These are phyloP conservation scores for Enteromius trimaculatus DNA, from an alignment of 2,797 vertebrate genomes.

Conservation along the genomic window DNA sequence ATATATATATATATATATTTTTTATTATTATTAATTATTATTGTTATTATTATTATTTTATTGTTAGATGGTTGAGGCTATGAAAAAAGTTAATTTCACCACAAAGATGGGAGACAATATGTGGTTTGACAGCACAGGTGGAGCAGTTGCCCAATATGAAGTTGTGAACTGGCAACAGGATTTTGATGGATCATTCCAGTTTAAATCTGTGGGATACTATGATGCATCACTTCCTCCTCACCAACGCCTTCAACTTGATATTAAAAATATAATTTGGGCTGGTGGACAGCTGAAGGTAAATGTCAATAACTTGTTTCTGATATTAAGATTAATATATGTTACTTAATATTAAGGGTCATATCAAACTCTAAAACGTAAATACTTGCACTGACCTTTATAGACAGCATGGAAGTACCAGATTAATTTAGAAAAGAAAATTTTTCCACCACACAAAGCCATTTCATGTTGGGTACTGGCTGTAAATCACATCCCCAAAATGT, in stretches of 20 bases:
- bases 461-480: too few species aligned
- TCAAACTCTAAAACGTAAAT: too few species aligned
- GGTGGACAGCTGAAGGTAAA: conserved; percentile 66
- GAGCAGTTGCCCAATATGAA: conserved; percentile 73
- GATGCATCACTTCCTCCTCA: conserved; percentile 71
- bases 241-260: conserved; percentile 54
- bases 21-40: too few species aligned
- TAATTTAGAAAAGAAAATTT: too few species aligned
- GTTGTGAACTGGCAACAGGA: conserved; percentile 79
- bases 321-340: too few species aligned
- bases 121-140: conserved; percentile 76
- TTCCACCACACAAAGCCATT: too few species aligned
- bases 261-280: conserved; percentile 70
- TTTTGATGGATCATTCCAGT: conserved; percentile 65
- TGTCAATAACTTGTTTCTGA: neutral
- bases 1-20: too few species aligned
- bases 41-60: too few species aligned
- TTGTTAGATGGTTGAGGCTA: conserved; percentile 69
- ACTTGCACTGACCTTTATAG: too few species aligned
- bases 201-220: conserved; percentile 76
- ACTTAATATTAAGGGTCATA: too few species aligned
- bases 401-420: too few species aligned
- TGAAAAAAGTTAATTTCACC: conserved; percentile 58
- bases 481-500: too few species aligned
- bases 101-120: conserved; percentile 64